These are phyloP conservation scores for Microplitis demolitor DNA, from an alignment of 1,140 invertebrate genomes.

Conservation along the genomic window DNA sequence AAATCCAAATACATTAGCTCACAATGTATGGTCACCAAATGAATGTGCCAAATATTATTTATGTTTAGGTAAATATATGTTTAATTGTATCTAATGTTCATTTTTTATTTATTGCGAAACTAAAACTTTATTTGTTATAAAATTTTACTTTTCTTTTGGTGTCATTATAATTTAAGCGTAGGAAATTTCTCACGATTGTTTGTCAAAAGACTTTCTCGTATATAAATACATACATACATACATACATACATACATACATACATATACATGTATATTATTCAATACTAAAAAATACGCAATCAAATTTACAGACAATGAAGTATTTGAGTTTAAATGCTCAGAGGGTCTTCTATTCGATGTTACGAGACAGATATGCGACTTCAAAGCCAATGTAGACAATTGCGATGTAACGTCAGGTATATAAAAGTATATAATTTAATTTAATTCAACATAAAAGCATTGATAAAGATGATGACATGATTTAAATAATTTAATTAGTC, in stretches of 20 bases:
- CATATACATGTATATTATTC: background rate
- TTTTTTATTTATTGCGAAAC: too few species aligned
- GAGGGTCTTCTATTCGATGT: constrained; percentile 80
- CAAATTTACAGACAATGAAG: constrained; percentile 70
- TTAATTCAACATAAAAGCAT: background rate
- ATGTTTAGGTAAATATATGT: constrained; percentile 65
- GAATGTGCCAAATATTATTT: constrained; percentile 84
- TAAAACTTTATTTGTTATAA: too few species aligned
- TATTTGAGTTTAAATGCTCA: constrained; percentile 84
- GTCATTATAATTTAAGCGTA: background rate
- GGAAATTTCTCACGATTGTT: constrained; percentile 1
- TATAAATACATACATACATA: too few species aligned
- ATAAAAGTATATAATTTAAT: constrained; percentile 21
- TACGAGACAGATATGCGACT: constrained; percentile 79
- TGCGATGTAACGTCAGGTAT: constrained; percentile 77
- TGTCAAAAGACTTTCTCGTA: background rate
- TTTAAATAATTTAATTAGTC: too few species aligned
- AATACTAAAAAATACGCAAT: constrained; percentile 14
- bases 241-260: too few species aligned
- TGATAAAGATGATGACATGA: too few species aligned
- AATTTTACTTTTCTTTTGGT: background rate
- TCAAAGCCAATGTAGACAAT: constrained; percentile 79
- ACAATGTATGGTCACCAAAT: constrained; percentile 69
- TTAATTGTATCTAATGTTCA: background rate
- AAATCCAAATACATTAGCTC: constrained; percentile 70